Evolutionary conservation across 2,888 invertebrate species (phyloP).

Genomic region (Nomada lathburiana): DNA sequence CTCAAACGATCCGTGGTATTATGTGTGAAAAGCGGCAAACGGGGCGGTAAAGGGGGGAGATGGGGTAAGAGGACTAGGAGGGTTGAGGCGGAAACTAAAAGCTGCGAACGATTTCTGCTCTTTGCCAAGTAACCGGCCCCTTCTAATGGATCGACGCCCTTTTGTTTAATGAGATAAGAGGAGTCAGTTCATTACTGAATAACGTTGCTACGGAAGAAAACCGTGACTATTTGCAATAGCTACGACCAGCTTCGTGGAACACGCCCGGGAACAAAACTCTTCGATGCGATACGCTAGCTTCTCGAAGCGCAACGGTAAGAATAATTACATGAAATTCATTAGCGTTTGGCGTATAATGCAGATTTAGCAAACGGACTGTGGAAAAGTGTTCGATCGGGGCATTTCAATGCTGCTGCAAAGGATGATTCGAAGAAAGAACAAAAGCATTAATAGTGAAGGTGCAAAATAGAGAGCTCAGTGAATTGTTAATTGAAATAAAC

Average conservation of each 20-base stretch:
- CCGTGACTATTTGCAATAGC: constrained; percentile 39
- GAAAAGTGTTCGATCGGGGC: background rate
- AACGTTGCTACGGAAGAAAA: constrained; percentile 37
- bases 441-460: no score
- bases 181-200: constrained; percentile 48
- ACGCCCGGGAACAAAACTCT: constrained; percentile 16
- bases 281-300: background rate
- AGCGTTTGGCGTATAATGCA: background rate
- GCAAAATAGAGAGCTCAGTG: no score
- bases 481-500: no score
- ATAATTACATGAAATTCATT: constrained; percentile 31
- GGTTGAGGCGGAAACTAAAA: constrained; percentile 29
- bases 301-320: constrained; percentile 11
- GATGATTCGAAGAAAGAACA: no score
- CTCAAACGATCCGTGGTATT: constrained; percentile 35
- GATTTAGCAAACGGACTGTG: background rate
- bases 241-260: constrained; percentile 15
- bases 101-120: constrained; percentile 51
- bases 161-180: constrained; percentile 57
- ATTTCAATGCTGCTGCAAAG: no score
- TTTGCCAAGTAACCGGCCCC: constrained; percentile 37
- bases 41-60: background rate
- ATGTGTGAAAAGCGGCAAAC: constrained; percentile 11
- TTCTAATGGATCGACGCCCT: constrained; percentile 54
- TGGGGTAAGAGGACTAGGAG: background rate